These are phyloP conservation scores for Sialis lutaria DNA, from an alignment of 2,888 invertebrate species.

Conservation along the genomic window DNA sequence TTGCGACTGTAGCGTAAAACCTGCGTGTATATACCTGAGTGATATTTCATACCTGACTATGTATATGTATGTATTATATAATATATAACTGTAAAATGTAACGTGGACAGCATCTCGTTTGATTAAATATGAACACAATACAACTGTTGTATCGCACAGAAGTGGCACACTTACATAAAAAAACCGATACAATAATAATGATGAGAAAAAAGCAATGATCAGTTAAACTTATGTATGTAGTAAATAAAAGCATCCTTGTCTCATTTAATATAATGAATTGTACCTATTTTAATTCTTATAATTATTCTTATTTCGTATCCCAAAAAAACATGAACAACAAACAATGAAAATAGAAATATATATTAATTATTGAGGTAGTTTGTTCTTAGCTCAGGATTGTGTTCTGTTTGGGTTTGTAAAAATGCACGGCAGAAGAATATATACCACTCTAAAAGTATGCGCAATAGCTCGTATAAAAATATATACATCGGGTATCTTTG, in stretches of 20 bases:
- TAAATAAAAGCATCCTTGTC: conserved; percentile 28
- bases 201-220: background rate
- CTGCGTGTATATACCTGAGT: background rate
- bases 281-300: conserved; percentile 9
- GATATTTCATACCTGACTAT: background rate
- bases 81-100: background rate
- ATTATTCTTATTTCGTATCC: conserved; percentile 16
- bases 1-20: background rate
- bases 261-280: background rate
- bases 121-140: background rate
- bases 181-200: conserved; percentile 7
- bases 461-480: no score
- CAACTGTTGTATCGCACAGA: background rate
- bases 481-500: no score
- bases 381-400: conserved; percentile 25
- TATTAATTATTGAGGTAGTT: conserved; percentile 32
- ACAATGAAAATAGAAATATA: conserved; percentile 24
- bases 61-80: background rate
- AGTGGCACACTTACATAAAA: conserved; percentile 29
- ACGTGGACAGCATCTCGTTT: background rate
- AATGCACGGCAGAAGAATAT: no score
- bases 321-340: conserved; percentile 27
- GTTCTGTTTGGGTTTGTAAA: no score
- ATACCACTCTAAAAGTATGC: no score
- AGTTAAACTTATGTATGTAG: conserved; percentile 11